Base-by-base conservation (phyloP, 1,140 invertebrate species). In the Diorhabda sublineata region DNA sequence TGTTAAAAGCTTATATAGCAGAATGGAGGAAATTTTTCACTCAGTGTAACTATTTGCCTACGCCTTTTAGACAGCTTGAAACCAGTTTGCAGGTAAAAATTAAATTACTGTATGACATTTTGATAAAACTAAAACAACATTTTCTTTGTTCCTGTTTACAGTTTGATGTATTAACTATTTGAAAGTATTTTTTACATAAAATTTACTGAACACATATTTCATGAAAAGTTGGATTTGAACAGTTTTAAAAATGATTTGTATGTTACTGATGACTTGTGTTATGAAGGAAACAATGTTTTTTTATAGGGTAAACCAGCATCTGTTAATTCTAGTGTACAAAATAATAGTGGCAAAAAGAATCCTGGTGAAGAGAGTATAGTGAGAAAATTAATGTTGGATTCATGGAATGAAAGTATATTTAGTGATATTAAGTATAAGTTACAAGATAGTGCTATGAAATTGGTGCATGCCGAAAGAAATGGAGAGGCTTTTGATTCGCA, bases 21-120 rank as follows among this genome's bases (percentile, higher is more conserved):
- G 96, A 98, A 83, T 99, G 97, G 97, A 87, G 94, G 58, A 98
- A 97, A 78, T 99, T 98, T 84, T 98, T 98, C 80, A 95, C 95
- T 5, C 96, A 98, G 81, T 98, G 96, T 82, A 92, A 94, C 81
- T 98, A 98, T 84, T 84, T 98, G 74, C 96, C 97, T 3, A 95
- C 96, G 71, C 97, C 97, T 7, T 99, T 99, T 85, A 88, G 91
- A 60, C 95, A 96, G 81, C 83, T 98, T 69, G 96, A 98, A 84
- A 89, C 89, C 70, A 89, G 92, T 42, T 69, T 61, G 41, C 56
- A 65, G 47, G 47, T 52, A 4, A 52, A 47, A 64, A 4, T 26
- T 26, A 42, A 42, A 42, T 57, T 6, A 57, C 42, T 26, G 26
- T 26, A 26, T 26, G 26, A 26, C 26, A 26, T 26, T 26, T 26